Evolutionary conservation across 2,888 invertebrate genomes (phyloP), one percentile per base, ranked within the genome.

Genomic region (Calameuta idolon): DNA sequence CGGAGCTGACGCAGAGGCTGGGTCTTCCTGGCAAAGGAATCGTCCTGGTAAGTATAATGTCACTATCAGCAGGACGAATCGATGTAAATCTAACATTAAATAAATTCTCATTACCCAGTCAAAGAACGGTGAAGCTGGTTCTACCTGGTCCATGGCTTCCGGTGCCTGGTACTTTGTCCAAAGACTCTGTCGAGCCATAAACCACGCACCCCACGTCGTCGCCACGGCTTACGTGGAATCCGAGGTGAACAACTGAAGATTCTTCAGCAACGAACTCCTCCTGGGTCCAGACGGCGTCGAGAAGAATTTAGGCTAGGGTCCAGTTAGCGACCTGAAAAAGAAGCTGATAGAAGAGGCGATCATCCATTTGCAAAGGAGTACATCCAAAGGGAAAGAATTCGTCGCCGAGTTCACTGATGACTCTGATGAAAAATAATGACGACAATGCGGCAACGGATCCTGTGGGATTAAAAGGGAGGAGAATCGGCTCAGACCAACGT

Each of bases 161-260:
- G 81, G 76, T n/a, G 69, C 81, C 11, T n/a, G 79, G 71, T 55
- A 69, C 37, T 79, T 81, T 55, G 76, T 81, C 74, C 77, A 80
- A 76, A 73, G 79, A 15, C 74, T 81, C 12, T 79, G 78, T 35
- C 76, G 81, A 15, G 80, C 80, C 33, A 76, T 81, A 74, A 78
- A 79, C 35, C 74, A 81, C 69, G 79, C 78, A 23, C 79, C 81
- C n/a, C 80, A 81, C 40, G 55, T 81, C 12, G 75, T 81, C 33
- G 34, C 75, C 55, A 80, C 79, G 74, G 81, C 78, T 12, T 81
- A 81, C 75, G 80, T 81, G 40, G 76, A 81, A 37, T 81, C 81
- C 23, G 31, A 69, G 68, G 78, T 79, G n/a, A 78, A 80, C 9
- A 55, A 37, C 11, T 69, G 77, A 23, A 31, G 73, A 68, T 81